Evolutionary conservation across 2,888 invertebrate genomes (phyloP), one percentile per base, ranked within the genome.

Genomic region (Branchinecta sandiegonensis): DNA sequence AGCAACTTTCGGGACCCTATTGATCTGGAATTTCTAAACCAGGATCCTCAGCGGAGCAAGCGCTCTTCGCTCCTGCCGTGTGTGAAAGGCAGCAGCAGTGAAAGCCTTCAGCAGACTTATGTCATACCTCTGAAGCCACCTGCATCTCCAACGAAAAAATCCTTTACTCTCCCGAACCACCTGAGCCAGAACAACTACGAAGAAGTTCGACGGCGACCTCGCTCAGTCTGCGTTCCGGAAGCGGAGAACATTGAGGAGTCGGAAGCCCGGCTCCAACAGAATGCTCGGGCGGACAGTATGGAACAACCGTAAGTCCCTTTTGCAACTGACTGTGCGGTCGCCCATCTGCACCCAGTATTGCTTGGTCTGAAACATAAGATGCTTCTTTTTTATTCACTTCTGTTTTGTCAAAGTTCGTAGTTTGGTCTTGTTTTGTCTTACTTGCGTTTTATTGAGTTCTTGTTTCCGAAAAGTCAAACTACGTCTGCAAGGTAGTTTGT

Each of bases 191-290:
- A 56, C 23, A 23, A 56, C n/a, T 56, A 56, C 63, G 63, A 56
- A 56, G 63, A 56, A 8, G 63, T 56, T 56, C n/a, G 23, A 56
- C n/a, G 63, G 63, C 63, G 63, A 17, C 63, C 63, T 9, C 63
- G 63, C 23, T 56, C 63, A 17, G 63, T 56, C 63, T 56, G 63
- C 63, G 23, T 56, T 10, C 11, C 63, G n/a, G 63, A 56, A 17
- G 12, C 23, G 10, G 10, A 56, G 63, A 56, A 56, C 23, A 17
- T 56, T 17, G 12, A 56, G 23, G 63, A 56, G n/a, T 10, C 10
- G 63, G 63, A 56, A 23, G n/a, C 63, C 14, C n/a, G 63, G 23
- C 23, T 56, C 8, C 63, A 17, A 10, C 14, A 56, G 9, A 8
- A 56, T 17, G n/a, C 63, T 1, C 11, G 63, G 23, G 14, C 63